These are phyloP conservation scores for Bactericera cockerelli DNA, from an alignment of 1,140 invertebrate genomes.

Conservation along the genomic window DNA sequence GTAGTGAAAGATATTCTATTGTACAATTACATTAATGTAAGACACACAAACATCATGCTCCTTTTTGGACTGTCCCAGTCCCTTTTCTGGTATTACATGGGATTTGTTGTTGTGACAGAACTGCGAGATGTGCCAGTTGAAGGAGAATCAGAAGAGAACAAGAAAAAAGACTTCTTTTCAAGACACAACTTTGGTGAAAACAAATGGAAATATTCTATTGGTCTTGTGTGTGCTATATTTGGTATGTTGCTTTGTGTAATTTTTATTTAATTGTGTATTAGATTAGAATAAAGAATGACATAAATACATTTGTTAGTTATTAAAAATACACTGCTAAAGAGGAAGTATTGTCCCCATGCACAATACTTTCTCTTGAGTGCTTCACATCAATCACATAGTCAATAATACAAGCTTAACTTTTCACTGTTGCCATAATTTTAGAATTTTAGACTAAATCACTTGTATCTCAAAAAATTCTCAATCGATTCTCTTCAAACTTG, in stretches of 20 bases:
- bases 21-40: background rate
- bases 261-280: no score
- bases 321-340: no score
- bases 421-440: no score
- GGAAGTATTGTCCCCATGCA: no score
- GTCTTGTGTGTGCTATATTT: background rate
- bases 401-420: no score
- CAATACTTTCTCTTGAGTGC: no score
- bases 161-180: background rate
- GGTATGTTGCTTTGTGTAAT: background rate
- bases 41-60: background rate
- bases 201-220: background rate
- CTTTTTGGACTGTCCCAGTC: background rate
- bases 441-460: no score
- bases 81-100: background rate
- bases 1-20: background rate
- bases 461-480: no score
- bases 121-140: background rate
- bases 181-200: constrained; percentile 1
- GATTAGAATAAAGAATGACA: no score
- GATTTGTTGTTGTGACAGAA: background rate
- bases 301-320: no score
- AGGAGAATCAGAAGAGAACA: background rate
- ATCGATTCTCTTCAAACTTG: no score
- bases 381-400: no score